Evolutionary conservation across 2,888 invertebrate species (phyloP).

Genomic region (Agonopterix heracliana): DNA sequence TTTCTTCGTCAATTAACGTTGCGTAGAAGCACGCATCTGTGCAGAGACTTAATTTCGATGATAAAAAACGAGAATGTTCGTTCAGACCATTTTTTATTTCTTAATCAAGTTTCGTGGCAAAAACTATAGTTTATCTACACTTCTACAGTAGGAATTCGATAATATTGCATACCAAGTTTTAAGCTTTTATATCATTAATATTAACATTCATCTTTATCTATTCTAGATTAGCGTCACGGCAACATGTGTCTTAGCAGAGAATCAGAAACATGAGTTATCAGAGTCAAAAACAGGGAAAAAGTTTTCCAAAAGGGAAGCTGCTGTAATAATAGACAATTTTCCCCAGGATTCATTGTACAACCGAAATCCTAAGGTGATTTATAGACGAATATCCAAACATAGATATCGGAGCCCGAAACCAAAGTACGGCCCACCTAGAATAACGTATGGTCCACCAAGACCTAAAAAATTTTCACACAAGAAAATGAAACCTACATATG

Average conservation of each 20-base stretch:
- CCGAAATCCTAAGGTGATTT: slow-evolving; percentile 44
- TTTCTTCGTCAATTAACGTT: slow-evolving; percentile 7
- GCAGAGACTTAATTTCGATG: background rate
- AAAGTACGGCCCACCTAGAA: slow-evolving; percentile 30
- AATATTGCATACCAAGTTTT: background rate
- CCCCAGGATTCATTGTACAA: slow-evolving; percentile 33
- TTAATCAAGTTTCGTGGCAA: too few species aligned
- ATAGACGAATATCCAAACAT: slow-evolving; percentile 36
- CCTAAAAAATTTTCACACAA: slow-evolving; percentile 35
- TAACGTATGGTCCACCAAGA: slow-evolving; percentile 36
- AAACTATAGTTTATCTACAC: too few species aligned
- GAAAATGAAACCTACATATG: slow-evolving; percentile 29
- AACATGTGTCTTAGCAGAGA: slow-evolving; percentile 30
- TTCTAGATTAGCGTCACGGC: slow-evolving; percentile 46
- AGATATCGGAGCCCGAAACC: slow-evolving; percentile 28
- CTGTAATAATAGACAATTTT: slow-evolving; percentile 41
- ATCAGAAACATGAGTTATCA: slow-evolving; percentile 22
- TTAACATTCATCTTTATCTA: slow-evolving; percentile 26
- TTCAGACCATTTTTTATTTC: too few species aligned
- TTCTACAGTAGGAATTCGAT: too few species aligned
- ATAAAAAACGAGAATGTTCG: background rate
- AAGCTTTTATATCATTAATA: background rate
- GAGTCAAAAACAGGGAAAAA: slow-evolving; percentile 18
- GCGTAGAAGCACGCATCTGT: slow-evolving; percentile 2
- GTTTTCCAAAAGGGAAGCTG: slow-evolving; percentile 41